phyloP scores from a whole-genome alignment of 2,888 invertebrate genomes.

The Macrosoma leucophasiata region DNA sequence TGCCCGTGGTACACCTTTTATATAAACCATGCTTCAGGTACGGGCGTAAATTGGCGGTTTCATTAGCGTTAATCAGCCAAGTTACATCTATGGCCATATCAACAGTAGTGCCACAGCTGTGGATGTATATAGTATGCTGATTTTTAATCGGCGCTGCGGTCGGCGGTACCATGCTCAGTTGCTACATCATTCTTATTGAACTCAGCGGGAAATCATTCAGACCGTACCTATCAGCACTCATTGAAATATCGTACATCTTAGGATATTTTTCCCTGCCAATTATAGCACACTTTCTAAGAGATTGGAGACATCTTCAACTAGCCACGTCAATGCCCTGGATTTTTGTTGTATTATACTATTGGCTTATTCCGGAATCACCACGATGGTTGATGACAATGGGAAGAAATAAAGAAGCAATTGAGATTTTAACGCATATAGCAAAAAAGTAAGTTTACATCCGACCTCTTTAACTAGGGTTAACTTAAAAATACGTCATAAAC shows the following conservation, averaged over 20 bases:
- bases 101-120: slow-evolving; percentile 73
- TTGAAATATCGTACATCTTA: slow-evolving; percentile 72
- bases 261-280: slow-evolving; percentile 72
- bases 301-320: slow-evolving; percentile 77
- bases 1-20: no score
- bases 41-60: slow-evolving; percentile 78
- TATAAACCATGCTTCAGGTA: slow-evolving; percentile 69
- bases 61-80: slow-evolving; percentile 74
- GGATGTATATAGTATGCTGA: slow-evolving; percentile 75
- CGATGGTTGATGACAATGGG: slow-evolving; percentile 85
- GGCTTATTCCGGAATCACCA: slow-evolving; percentile 86
- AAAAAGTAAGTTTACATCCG: slow-evolving; percentile 53
- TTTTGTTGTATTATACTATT: slow-evolving; percentile 77
- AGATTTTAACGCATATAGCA: slow-evolving; percentile 79
- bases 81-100: slow-evolving; percentile 71
- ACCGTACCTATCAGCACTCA: slow-evolving; percentile 71
- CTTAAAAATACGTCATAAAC: no score
- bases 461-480: no score
- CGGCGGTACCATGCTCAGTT: slow-evolving; percentile 80
- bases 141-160: slow-evolving; percentile 76
- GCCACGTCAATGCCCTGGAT: slow-evolving; percentile 70
- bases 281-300: slow-evolving; percentile 75
- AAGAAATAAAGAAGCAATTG: slow-evolving; percentile 75
- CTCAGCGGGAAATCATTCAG: slow-evolving; percentile 73
- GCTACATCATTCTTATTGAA: slow-evolving; percentile 79